phyloP scores from a whole-genome alignment of 2,797 vertebrate species.

The Dallia pectoralis region DNA sequence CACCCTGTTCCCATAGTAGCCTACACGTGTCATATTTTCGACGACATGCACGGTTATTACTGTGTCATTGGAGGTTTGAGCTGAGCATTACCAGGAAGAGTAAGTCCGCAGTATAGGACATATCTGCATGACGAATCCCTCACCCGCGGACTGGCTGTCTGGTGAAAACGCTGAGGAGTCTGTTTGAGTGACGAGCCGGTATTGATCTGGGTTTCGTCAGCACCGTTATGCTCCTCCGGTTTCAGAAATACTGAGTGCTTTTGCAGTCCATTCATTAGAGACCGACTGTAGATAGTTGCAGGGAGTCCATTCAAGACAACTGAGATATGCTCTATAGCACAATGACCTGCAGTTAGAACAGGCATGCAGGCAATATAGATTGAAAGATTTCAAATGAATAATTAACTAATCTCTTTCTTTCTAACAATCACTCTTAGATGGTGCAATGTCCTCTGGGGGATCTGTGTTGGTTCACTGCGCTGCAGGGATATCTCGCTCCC shows the following conservation, averaged over 20 bases:
- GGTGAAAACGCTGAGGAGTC: background rate
- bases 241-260: background rate
- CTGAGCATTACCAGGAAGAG: background rate
- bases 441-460: constrained; percentile 66
- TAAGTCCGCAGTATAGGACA: background rate
- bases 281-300: background rate
- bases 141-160: background rate
- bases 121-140: background rate
- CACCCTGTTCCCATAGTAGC: background rate
- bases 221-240: background rate
- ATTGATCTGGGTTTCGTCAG: background rate
- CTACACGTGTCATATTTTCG: background rate
- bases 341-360: background rate
- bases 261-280: background rate
- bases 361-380: background rate
- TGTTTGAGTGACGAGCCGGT: background rate
- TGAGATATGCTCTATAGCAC: background rate
- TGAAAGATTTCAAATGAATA: background rate
- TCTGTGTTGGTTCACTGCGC: constrained; percentile 78
- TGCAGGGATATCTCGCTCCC: constrained; percentile 79
- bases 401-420: background rate
- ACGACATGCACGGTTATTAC: background rate
- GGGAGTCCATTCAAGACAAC: background rate
- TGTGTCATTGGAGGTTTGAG: background rate
- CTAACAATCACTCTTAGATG: constrained; percentile 51